These are phyloP conservation scores for Conger conger DNA, from an alignment of 2,113 vertebrate genomes.

Conservation along the genomic window DNA sequence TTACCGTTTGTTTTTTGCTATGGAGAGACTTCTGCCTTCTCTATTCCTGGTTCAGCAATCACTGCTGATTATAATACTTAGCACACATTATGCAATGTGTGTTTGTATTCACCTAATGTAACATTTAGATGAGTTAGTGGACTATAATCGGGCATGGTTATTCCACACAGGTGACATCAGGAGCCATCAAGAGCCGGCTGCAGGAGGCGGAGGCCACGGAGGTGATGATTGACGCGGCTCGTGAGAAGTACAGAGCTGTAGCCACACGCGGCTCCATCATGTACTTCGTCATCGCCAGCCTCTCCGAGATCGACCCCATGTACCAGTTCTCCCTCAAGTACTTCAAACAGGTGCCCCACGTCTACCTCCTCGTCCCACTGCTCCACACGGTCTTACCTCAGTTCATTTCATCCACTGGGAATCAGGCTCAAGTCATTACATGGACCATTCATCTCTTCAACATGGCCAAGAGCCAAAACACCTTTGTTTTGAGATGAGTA, in stretches of 20 bases:
- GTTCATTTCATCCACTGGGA: background rate
- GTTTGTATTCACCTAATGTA: no score
- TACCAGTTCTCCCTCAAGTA: slow-evolving; percentile 85
- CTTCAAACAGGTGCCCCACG: slow-evolving; percentile 75
- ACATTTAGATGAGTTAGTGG: no score
- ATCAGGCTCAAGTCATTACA: background rate
- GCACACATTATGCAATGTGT: no score
- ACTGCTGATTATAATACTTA: no score
- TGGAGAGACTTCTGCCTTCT: background rate
- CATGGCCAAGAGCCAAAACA: background rate
- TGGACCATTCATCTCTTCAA: background rate
- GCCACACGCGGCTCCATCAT: slow-evolving; percentile 72
- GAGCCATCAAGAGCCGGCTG: slow-evolving; percentile 70
- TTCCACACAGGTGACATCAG: slow-evolving; percentile 66
- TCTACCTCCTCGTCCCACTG: background rate
- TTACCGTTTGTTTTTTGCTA: background rate
- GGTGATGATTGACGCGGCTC: slow-evolving; percentile 68
- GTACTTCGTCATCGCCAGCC: slow-evolving; percentile 76
- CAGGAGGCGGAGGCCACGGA: slow-evolving; percentile 75
- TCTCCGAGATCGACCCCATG: slow-evolving; percentile 80
- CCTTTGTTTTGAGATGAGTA: background rate
- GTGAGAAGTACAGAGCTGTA: slow-evolving; percentile 73
- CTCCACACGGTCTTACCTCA: background rate
- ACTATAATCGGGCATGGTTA: no score
- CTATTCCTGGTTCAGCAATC: background rate